Percentiles rank a stretch among this genome's conserved stretches.
phyloP scores from a whole-genome alignment of 2,888 invertebrate species.

The Nasonovia ribisnigri region DNA sequence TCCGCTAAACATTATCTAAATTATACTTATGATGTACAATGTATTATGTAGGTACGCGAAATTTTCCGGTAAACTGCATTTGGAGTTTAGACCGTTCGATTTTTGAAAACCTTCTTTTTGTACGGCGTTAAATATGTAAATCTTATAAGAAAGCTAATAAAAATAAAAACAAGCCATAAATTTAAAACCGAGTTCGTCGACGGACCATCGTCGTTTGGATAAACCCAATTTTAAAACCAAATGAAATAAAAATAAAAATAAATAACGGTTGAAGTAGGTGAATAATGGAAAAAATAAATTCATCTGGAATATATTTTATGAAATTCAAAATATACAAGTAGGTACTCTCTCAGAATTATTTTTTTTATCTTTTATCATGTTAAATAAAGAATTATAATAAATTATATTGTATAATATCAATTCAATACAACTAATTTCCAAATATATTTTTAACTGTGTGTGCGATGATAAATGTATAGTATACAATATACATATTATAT shows the following conservation, averaged over 20 bases:
- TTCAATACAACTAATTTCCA: neutral
- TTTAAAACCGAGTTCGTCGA: conserved; percentile 1
- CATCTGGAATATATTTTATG: neutral
- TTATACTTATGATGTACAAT: neutral
- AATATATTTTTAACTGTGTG: neutral
- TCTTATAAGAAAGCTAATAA: conserved; percentile 21
- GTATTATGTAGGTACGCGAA: neutral
- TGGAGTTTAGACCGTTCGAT: neutral
- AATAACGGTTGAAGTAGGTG: conserved; percentile 29
- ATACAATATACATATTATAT: neutral
- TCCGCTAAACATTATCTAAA: neutral
- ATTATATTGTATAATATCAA: neutral
- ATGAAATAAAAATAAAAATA: conserved; percentile 47
- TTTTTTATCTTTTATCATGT: neutral
- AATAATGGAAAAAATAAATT: conserved; percentile 36
- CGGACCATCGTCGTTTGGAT: neutral
- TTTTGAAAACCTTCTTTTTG: conserved; percentile 15
- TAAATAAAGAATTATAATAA: neutral
- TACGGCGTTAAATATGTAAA: conserved; percentile 21
- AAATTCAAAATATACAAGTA: neutral
- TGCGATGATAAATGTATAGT: neutral
- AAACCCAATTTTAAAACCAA: conserved; percentile 51
- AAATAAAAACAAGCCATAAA: neutral
- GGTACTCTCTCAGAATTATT: neutral
- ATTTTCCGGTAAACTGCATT: neutral